Percentiles rank a stretch among this genome's conserved stretches.
Evolutionary conservation across 2,797 vertebrate genomes (phyloP).

Genomic region (Podarcis lilfordi): DNA sequence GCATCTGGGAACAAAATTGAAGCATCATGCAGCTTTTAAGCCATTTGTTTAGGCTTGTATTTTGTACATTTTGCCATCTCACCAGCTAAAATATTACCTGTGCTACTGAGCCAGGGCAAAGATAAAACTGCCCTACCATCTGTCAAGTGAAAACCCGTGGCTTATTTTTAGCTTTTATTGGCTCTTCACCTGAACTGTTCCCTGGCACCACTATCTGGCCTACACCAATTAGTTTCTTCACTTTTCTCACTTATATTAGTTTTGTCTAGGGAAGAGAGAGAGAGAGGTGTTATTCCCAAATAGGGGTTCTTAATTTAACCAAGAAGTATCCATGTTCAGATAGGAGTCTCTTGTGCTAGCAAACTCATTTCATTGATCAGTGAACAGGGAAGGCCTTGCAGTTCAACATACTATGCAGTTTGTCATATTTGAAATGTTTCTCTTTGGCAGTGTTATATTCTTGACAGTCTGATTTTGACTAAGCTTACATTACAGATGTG

Average conservation of each 20-base stretch:
- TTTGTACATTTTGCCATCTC: slow-evolving; percentile 15
- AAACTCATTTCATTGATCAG: slow-evolving; percentile 56
- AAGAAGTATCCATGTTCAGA: slow-evolving; percentile 32
- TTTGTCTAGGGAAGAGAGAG: background rate
- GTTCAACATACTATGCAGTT: slow-evolving; percentile 38
- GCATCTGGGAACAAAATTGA: slow-evolving; percentile 11
- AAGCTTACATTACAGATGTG: background rate
- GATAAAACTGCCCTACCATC: slow-evolving; percentile 25
- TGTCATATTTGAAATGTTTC: slow-evolving; percentile 19
- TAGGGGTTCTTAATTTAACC: slow-evolving; percentile 14
- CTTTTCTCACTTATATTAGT: slow-evolving; percentile 17
- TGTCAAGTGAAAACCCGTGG: slow-evolving; percentile 11
- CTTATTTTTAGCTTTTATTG: slow-evolving; percentile 23
- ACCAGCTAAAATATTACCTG: background rate
- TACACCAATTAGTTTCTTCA: background rate
- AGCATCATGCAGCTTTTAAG: slow-evolving; percentile 20
- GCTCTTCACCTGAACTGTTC: slow-evolving; percentile 1
- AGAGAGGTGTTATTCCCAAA: background rate
- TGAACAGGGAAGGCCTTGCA: background rate
- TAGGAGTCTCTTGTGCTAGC: slow-evolving; percentile 26
- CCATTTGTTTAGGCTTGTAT: slow-evolving; percentile 28
- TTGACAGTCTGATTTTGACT: background rate
- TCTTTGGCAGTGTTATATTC: slow-evolving; percentile 3
- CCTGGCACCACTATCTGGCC: slow-evolving; percentile 1
- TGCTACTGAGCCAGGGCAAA: slow-evolving; percentile 3